Conservation (phyloP, 2,888 invertebrate species). For the Pollenia griseotomentosa region DNA sequence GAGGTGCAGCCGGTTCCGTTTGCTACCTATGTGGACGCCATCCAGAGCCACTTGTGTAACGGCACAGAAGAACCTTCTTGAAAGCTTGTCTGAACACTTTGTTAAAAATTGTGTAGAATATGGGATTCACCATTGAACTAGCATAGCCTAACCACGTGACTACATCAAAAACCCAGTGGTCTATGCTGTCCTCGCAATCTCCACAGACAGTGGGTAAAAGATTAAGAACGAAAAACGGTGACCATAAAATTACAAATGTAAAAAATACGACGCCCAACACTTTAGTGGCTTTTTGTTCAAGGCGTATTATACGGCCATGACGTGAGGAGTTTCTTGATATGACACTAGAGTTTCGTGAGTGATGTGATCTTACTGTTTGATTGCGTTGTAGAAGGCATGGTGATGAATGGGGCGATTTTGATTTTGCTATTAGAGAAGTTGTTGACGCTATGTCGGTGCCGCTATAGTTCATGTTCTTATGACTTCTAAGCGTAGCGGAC, state of each 20-base stretch:
- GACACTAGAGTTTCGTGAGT: constrained; percentile 92
- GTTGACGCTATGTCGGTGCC: constrained; percentile 44
- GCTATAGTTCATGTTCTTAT: constrained; percentile 82
- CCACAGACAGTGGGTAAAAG: constrained; percentile 93
- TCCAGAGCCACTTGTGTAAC: constrained; percentile 86
- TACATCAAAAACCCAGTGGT: constrained; percentile 92
- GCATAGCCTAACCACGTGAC: constrained; percentile 97
- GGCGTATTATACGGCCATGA: constrained; percentile 92
- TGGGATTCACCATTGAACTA: constrained; percentile 97
- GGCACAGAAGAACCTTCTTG: constrained; percentile 92
- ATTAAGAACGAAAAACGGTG: constrained; percentile 97
- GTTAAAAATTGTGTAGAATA: constrained; percentile 98
- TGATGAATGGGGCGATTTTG: constrained; percentile 85
- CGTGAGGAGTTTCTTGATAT: constrained; percentile 92
- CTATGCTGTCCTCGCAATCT: constrained; percentile 90
- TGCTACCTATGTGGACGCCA: constrained; percentile 86
- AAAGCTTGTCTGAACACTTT: constrained; percentile 96
- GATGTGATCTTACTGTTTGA: constrained; percentile 88
- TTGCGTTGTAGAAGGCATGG: constrained; percentile 86
- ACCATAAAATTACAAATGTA: constrained; percentile 97
- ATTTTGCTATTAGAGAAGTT: constrained; percentile 79
- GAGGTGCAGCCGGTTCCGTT: neutral
- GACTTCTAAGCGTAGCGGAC: constrained; percentile 87
- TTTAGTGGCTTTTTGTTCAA: constrained; percentile 98
- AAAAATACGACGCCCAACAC: constrained; percentile 97